Evolutionary conservation across 2,113 vertebrate species (phyloP).

Genomic region (Morphnarchus princeps): DNA sequence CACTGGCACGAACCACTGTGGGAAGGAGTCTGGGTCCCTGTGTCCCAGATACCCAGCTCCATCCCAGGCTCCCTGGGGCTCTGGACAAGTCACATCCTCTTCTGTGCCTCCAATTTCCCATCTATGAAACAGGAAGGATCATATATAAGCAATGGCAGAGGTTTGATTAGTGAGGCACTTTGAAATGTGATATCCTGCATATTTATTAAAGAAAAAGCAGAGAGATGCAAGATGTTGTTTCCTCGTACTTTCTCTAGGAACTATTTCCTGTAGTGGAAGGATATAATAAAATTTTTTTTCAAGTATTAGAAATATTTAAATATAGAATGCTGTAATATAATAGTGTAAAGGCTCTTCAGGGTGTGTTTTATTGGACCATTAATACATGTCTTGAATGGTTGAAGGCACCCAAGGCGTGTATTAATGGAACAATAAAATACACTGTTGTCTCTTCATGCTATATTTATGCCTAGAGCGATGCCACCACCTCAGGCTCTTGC

Average conservation of each 20-base stretch:
- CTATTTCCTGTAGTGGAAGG: conserved; percentile 62
- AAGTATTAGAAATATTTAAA: conserved; percentile 67
- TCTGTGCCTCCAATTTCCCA: background rate
- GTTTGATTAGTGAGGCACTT: background rate
- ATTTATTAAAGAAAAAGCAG: background rate
- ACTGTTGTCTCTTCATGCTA: conserved; percentile 66
- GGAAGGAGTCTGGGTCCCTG: background rate
- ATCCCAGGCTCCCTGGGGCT: background rate
- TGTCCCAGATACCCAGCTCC: background rate
- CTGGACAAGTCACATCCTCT: background rate
- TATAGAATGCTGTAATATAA: conserved; percentile 58
- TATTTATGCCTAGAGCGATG: conserved; percentile 66
- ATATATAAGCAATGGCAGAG: background rate
- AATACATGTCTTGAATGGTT: conserved; percentile 66
- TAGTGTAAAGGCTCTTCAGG: conserved; percentile 62
- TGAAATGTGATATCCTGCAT: background rate
- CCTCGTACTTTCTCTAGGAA: background rate
- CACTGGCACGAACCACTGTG: background rate
- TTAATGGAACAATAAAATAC: conserved; percentile 73
- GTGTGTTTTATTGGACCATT: conserved; percentile 68
- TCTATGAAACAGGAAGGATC: background rate
- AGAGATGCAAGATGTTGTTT: background rate
- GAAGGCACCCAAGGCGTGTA: conserved; percentile 66
- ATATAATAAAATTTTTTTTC: conserved; percentile 20
- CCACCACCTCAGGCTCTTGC: conserved; percentile 45